Evolutionary conservation across 2,888 invertebrate species (phyloP).

Genomic region (Gryllus longicercus): DNA sequence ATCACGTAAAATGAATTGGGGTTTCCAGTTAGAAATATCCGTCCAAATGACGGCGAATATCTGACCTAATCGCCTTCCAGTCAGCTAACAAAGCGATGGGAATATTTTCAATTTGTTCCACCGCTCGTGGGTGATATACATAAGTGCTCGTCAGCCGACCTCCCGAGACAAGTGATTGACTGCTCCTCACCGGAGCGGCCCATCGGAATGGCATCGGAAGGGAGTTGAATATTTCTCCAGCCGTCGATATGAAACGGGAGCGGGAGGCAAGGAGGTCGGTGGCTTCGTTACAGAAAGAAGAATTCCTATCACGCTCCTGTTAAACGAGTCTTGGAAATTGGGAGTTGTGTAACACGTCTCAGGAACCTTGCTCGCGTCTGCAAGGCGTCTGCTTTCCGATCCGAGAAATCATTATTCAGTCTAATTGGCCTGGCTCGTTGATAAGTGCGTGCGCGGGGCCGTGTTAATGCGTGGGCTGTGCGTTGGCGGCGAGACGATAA

Average conservation of each 20-base stretch:
- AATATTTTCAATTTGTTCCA: no score
- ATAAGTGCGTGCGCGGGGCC: neutral
- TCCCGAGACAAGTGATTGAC: no score
- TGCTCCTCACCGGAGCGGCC: no score
- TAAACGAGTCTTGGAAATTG: constrained; percentile 17
- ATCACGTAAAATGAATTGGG: no score
- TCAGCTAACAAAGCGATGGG: no score
- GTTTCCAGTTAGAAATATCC: no score
- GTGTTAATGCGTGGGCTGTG: neutral
- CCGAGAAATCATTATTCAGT: constrained; percentile 8
- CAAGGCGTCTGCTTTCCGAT: neutral
- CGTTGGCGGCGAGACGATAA: neutral
- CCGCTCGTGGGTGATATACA: no score
- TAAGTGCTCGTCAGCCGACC: no score
- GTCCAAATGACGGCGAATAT: no score
- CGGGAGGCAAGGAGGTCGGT: neutral
- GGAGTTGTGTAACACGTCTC: constrained; percentile 17
- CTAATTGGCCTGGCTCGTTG: constrained; percentile 4
- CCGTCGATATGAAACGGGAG: neutral
- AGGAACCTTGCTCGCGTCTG: neutral
- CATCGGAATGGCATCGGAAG: no score
- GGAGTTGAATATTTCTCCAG: neutral
- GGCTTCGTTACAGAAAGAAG: neutral
- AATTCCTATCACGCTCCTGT: constrained; percentile 7
- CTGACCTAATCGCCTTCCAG: no score